These are phyloP conservation scores for Conopomorpha cramerella DNA, from an alignment of 1,140 invertebrate species.

Conservation along the genomic window DNA sequence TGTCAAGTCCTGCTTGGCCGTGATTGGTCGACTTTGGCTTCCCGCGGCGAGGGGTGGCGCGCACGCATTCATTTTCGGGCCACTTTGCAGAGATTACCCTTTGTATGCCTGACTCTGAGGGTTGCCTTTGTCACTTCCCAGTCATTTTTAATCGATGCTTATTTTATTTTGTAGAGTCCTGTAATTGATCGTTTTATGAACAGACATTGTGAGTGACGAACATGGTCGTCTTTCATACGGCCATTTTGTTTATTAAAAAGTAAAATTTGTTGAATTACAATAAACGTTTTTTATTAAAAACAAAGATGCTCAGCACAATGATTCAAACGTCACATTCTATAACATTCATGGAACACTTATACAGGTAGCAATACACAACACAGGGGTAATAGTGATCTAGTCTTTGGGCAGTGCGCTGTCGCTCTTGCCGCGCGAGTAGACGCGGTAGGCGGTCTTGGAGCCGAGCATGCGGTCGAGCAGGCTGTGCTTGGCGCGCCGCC, in stretches of 20 bases:
- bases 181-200: too few species aligned
- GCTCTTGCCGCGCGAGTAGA: conserved; percentile 83
- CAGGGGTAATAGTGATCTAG: too few species aligned
- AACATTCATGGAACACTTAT: too few species aligned
- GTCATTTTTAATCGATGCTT: conserved; percentile 42
- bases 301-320: too few species aligned
- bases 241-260: too few species aligned
- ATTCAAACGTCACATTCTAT: too few species aligned
- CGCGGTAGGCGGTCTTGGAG: conserved; percentile 70
- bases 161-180: too few species aligned
- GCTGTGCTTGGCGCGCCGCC: conserved; percentile 83
- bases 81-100: conserved; percentile 43
- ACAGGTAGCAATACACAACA: too few species aligned
- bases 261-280: too few species aligned
- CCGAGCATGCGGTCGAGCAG: conserved; percentile 79
- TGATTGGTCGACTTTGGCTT: conserved; percentile 22
- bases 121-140: conserved; percentile 40
- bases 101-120: conserved; percentile 32
- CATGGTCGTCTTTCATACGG: too few species aligned
- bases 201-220: too few species aligned
- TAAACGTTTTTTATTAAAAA: too few species aligned
- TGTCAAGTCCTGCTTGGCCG: conserved; percentile 14
- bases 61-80: conserved; percentile 40
- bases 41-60: conserved; percentile 27
- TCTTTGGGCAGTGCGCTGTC: conserved; percentile 83